Evolutionary conservation across 2,888 invertebrate genomes (phyloP), one percentile per base, ranked within the genome.

Genomic region (Tyria jacobaeae): DNA sequence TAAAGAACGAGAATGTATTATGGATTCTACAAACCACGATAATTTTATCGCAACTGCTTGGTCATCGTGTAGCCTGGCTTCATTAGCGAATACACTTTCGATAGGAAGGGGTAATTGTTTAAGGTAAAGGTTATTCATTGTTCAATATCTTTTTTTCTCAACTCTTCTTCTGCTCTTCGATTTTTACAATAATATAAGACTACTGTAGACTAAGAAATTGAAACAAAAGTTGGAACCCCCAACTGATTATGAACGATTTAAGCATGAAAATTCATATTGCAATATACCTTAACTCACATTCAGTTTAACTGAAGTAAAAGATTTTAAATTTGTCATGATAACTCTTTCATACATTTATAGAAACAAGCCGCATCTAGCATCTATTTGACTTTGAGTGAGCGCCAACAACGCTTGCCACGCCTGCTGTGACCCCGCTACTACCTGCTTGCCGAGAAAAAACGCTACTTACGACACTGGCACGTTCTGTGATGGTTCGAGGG

Each of bases 61-160:
- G 99, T 99, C 99, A 12, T 96, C 97, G 0, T 99, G 99, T 89
- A 99, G 99, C 77, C 94, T 98, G 72, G 97, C 98, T 80, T 97
- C 98, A 76, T 91, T 99, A 54, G 96, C 97, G 2, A 94, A 97
- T 60, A 97, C 98, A 0, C 98, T 99, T 86, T 97, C 97, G 71
- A 97, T 97, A 71, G 99, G 99, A 24, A 98, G 99, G 97, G 99
- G 99, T 90, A 98, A 99, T 85, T 99, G 99, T 81, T 83, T 96
- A 64, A 90, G 91, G 94, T 94, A 44, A 82, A 81, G 70, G 31
- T 4, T 7, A 39, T 41, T 39, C 24, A 17, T 47, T 31, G 25
- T 3, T 27, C n/a, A n/a, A n/a, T n/a, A n/a, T n/a, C n/a, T n/a
- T n/a, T n/a, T n/a, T n/a, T n/a, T n/a, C n/a, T n/a, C n/a, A n/a